A percentile compares a stretch with the other conserved stretches of the same genome.
phyloP scores from a whole-genome alignment of 2,113 vertebrate genomes.

The Hyperopisus bebe region DNA sequence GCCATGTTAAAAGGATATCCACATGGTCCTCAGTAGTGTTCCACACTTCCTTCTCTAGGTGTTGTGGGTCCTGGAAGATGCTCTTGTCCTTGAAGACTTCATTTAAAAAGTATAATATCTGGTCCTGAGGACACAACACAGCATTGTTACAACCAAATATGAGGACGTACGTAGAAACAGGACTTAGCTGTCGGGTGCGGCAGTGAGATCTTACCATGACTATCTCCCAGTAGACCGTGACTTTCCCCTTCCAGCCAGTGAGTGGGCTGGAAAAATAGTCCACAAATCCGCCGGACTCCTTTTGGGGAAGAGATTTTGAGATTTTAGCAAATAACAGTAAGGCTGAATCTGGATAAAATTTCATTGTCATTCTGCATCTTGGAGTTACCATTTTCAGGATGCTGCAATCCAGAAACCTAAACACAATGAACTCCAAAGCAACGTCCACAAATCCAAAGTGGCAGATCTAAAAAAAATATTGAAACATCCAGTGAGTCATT shows the following conservation, averaged over 20 bases:
- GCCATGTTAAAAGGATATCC: neutral
- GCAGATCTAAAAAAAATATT: neutral
- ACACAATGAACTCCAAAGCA: neutral
- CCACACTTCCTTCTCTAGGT: neutral
- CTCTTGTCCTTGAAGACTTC: neutral
- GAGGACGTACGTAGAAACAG: too few species aligned
- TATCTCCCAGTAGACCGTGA: too few species aligned
- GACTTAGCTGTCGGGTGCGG: too few species aligned
- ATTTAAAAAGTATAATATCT: neutral
- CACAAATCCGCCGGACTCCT: neutral
- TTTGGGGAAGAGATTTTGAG: neutral
- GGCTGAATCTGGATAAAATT: neutral
- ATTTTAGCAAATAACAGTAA: neutral
- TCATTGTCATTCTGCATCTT: neutral
- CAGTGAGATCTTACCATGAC: too few species aligned
- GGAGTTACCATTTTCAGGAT: neutral
- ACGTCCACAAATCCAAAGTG: neutral
- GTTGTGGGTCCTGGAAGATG: neutral
- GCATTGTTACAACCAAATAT: neutral
- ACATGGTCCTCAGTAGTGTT: neutral
- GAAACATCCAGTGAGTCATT: neutral
- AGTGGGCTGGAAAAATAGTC: too few species aligned
- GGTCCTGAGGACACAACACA: neutral
- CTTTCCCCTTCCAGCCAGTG: too few species aligned
- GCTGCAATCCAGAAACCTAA: neutral